A percentile compares a stretch with the other conserved stretches of the same genome.
phyloP scores from a whole-genome alignment of 2,113 vertebrate genomes.

The Mellivora capensis region DNA sequence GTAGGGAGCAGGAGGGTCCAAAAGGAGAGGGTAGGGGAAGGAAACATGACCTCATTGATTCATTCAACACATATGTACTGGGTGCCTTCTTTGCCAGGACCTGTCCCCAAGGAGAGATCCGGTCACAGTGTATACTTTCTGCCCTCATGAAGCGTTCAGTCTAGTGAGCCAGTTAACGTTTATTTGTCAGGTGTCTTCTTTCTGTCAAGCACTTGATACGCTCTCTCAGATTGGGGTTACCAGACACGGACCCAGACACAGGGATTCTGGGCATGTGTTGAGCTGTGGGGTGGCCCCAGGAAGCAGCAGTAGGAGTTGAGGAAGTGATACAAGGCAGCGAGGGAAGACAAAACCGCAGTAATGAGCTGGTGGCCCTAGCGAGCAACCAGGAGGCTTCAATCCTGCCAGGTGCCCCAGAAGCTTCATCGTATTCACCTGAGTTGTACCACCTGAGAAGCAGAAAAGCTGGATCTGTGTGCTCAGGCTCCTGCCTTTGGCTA shows the following conservation, averaged over 20 bases:
- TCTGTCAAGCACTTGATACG: too few relatives aligned
- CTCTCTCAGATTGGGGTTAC: not conserved
- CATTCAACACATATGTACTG: not conserved
- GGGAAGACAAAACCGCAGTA: not conserved
- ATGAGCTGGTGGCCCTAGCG: not conserved
- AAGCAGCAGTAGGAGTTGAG: not conserved
- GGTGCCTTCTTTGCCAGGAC: not conserved
- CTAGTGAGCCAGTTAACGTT: not conserved
- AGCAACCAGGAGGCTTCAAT: rapidly evolving
- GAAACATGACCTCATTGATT: not conserved
- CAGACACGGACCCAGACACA: not conserved
- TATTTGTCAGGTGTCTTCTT: not conserved
- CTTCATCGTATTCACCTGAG: rapidly evolving
- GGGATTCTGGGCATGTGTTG: not conserved
- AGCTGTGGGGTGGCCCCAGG: not conserved
- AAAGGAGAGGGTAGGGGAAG: not conserved
- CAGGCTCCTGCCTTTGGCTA: not conserved
- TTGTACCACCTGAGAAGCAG: not conserved
- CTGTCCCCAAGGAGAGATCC: rapidly evolving
- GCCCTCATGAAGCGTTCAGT: not conserved
- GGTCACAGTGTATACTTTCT: not conserved
- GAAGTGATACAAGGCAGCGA: not conserved
- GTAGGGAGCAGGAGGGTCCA: not conserved
- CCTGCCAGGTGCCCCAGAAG: not conserved
- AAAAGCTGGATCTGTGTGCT: not conserved